Evolutionary conservation across 2,113 vertebrate species (phyloP).

Genomic region (Paracyprichromis sp.): DNA sequence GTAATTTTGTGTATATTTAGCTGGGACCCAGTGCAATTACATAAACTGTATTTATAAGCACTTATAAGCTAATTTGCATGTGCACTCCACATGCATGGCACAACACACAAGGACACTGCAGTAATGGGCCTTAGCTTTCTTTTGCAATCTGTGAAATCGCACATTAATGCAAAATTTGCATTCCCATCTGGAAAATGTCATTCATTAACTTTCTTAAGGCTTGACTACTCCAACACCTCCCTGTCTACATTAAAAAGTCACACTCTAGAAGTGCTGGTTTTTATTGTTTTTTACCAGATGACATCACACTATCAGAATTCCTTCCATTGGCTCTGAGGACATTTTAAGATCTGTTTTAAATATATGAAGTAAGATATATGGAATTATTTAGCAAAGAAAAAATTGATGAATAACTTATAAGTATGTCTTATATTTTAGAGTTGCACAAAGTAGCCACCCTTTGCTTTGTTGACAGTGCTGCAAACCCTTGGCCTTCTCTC

Average conservation of each 20-base stretch:
- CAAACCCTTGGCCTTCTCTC: background rate
- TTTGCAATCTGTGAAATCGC: background rate
- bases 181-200: background rate
- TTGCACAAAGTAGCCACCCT: background rate
- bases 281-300: background rate
- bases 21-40: background rate
- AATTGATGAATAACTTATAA: background rate
- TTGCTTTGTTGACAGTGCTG: background rate
- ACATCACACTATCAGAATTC: background rate
- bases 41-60: background rate
- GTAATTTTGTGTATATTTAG: constrained; percentile 1
- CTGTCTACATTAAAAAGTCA: background rate
- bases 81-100: background rate
- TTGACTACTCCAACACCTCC: background rate
- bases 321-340: background rate
- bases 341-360: background rate
- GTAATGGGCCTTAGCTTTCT: background rate
- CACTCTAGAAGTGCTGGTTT: background rate
- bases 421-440: background rate
- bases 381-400: background rate
- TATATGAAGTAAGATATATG: background rate
- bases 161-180: background rate
- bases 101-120: background rate
- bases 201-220: background rate
- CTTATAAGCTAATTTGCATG: background rate